Percentiles rank a stretch among this genome's conserved stretches.
These are phyloP conservation scores for Pangasius krempfi DNA, from an alignment of 2,797 vertebrate genomes.

Conservation along the genomic window DNA sequence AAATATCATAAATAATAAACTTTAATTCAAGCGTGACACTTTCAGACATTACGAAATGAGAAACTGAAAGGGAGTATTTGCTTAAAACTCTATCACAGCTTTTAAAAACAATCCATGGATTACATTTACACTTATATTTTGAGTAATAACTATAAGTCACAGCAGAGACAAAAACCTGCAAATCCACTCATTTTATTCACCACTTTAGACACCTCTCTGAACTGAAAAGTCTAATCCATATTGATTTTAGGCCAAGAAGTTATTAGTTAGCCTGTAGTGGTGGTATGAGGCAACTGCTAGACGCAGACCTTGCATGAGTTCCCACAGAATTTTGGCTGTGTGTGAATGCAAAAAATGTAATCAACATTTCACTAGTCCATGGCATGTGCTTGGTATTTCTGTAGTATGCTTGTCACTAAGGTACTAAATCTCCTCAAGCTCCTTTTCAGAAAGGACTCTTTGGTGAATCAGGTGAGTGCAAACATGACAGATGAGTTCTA, in stretches of 20 bases:
- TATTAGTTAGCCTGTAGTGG: background rate
- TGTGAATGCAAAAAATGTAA: background rate
- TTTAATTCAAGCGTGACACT: background rate
- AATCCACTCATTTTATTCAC: background rate
- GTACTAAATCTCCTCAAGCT: slow-evolving; percentile 6
- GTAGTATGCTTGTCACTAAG: background rate
- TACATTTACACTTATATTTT: background rate
- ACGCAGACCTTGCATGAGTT: background rate
- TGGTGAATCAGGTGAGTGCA: background rate
- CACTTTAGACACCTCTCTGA: background rate
- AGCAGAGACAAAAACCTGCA: background rate
- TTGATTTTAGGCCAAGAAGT: background rate
- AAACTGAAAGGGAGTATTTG: background rate
- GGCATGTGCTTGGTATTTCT: background rate
- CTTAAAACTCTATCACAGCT: background rate
- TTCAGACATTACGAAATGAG: background rate
- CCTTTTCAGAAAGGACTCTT: background rate
- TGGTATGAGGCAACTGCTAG: background rate
- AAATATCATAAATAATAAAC: background rate
- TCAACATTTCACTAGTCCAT: background rate
- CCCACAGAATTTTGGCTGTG: background rate
- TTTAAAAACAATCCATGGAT: background rate
- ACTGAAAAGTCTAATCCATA: background rate
- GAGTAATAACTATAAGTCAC: background rate
- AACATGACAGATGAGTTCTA: slow-evolving; percentile 26